Percentiles rank a stretch among this genome's conserved stretches.
phyloP scores from a whole-genome alignment of 2,113 vertebrate species.

The Erinaceus europaeus region DNA sequence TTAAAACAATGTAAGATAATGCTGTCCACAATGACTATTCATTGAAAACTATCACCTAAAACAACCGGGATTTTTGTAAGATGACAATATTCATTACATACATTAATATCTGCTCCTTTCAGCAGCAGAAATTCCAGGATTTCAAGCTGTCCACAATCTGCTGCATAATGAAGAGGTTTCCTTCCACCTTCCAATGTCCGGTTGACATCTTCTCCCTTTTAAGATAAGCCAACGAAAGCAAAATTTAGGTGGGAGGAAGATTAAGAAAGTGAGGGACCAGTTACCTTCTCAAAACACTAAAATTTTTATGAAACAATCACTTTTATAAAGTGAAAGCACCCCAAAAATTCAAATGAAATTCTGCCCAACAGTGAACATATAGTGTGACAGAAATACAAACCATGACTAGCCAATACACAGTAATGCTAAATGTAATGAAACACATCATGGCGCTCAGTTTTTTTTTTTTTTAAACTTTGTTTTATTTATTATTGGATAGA shows the following conservation, averaged over 20 bases:
- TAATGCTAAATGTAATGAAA: constrained; percentile 25
- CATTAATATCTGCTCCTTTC: constrained; percentile 96
- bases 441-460: not conserved
- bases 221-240: constrained; percentile 19
- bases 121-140: constrained; percentile 93
- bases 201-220: constrained; percentile 93
- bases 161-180: constrained; percentile 94
- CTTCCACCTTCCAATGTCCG: constrained; percentile 91
- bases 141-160: constrained; percentile 92
- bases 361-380: not conserved
- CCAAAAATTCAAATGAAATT: constrained; percentile 21
- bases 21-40: not conserved
- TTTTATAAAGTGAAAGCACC: constrained; percentile 17
- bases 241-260: not conserved
- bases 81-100: constrained; percentile 77
- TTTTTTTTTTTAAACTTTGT: too few species aligned
- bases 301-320: too few species aligned
- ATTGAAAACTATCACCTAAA: not conserved
- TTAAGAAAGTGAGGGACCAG: not conserved
- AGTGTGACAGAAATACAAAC: not conserved
- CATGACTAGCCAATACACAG: not conserved
- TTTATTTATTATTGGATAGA: too few species aligned
- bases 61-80: not conserved
- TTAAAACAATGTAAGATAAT: constrained; percentile 22
- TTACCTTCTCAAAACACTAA: constrained; percentile 41